These are phyloP conservation scores for Triplophysa yarkandensis DNA, from an alignment of 2,797 vertebrate genomes.

Conservation along the genomic window DNA sequence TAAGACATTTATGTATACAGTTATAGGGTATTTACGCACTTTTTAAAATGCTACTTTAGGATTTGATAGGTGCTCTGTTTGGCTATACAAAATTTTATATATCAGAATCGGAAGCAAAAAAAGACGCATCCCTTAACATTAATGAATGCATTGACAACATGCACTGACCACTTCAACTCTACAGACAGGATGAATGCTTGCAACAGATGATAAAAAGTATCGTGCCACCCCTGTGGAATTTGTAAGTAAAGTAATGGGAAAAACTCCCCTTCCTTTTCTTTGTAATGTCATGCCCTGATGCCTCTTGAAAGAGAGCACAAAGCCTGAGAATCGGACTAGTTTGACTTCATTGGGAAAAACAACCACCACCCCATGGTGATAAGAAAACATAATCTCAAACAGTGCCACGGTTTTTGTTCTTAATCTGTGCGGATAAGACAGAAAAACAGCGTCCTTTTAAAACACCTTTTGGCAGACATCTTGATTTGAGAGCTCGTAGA, in stretches of 20 bases:
- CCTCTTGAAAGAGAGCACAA: slow-evolving; percentile 34
- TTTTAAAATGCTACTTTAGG: too few species aligned
- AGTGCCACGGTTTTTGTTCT: slow-evolving; percentile 32
- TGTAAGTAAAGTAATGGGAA: slow-evolving; percentile 59
- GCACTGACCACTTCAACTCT: background rate
- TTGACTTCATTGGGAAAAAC: slow-evolving; percentile 46
- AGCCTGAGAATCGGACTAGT: slow-evolving; percentile 37
- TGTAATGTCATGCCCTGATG: slow-evolving; percentile 19
- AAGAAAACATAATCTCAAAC: slow-evolving; percentile 49
- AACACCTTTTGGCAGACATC: slow-evolving; percentile 52
- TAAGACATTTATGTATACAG: too few species aligned
- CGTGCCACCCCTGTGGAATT: slow-evolving; percentile 46
- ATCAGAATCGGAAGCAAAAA: too few species aligned
- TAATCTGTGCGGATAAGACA: slow-evolving; percentile 42
- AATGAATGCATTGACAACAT: background rate
- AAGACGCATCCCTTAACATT: too few species aligned
- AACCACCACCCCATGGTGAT: slow-evolving; percentile 33
- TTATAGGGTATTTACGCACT: too few species aligned
- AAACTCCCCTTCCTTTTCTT: slow-evolving; percentile 15
- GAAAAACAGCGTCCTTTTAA: slow-evolving; percentile 39
- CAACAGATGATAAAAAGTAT: slow-evolving; percentile 50
- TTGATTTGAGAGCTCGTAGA: slow-evolving; percentile 47
- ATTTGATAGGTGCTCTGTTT: too few species aligned
- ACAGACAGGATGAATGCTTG: slow-evolving; percentile 46
- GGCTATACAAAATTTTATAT: too few species aligned